These are phyloP conservation scores for Campoletis sonorensis DNA, from an alignment of 1,140 invertebrate species.

Conservation along the genomic window DNA sequence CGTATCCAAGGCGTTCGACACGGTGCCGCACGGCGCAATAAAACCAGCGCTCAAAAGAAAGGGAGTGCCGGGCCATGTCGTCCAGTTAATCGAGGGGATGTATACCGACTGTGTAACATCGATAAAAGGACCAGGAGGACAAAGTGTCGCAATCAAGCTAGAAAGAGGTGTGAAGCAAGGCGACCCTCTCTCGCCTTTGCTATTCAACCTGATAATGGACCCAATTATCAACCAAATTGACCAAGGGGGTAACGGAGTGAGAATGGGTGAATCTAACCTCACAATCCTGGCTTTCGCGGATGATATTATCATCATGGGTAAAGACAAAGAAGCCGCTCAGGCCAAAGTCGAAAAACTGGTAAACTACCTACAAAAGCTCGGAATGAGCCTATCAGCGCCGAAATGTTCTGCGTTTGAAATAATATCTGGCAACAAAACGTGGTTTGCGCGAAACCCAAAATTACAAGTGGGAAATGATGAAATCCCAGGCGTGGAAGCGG, in stretches of 20 bases:
- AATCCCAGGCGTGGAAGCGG: constrained; percentile 25
- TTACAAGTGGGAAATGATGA: background rate
- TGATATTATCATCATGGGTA: constrained; percentile 4
- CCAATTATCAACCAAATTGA: constrained; percentile 50
- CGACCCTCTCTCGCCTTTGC: constrained; percentile 58
- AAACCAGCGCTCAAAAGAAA: constrained; percentile 45
- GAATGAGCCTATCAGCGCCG: constrained; percentile 10
- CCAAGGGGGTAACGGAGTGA: constrained; percentile 50
- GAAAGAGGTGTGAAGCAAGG: constrained; percentile 62
- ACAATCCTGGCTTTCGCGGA: constrained; percentile 55
- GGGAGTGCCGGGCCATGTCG: constrained; percentile 17
- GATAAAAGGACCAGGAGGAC: constrained; percentile 23
- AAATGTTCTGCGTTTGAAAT: constrained; percentile 20
- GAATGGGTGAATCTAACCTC: constrained; percentile 49
- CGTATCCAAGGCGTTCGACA: constrained; percentile 69
- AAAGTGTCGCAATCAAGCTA: constrained; percentile 1
- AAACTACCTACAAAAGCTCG: background rate
- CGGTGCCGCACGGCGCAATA: constrained; percentile 55
- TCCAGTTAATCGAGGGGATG: constrained; percentile 26
- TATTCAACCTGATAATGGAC: constrained; percentile 66
- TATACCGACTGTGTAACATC: constrained; percentile 43
- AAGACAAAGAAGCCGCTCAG: background rate
- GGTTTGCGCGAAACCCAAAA: constrained; percentile 41
- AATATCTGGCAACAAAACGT: constrained; percentile 10
- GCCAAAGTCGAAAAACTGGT: background rate